Percentiles rank a stretch among this genome's conserved stretches.
phyloP scores from a whole-genome alignment of 2,797 vertebrate genomes.

The Apogon hyalosoma region DNA sequence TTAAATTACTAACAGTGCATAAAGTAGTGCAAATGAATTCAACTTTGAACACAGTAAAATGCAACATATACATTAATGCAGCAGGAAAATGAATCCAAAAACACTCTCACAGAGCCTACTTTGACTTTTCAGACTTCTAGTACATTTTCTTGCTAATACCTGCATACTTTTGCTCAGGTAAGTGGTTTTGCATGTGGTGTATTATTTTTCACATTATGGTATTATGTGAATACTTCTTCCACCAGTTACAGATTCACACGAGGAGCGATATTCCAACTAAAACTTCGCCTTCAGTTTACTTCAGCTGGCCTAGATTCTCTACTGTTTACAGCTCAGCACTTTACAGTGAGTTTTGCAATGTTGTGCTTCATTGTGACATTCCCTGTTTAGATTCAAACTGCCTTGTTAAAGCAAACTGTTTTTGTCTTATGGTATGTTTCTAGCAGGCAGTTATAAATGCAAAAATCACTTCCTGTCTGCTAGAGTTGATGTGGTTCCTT shows the following conservation, averaged over 20 bases:
- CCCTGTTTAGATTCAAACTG: conserved; percentile 59
- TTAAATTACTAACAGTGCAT: too few species aligned
- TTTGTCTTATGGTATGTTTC: conserved; percentile 65
- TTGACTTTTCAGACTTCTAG: too few species aligned
- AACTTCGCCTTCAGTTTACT: conserved; percentile 26
- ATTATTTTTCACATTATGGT: too few species aligned
- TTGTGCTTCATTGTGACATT: conserved; percentile 58
- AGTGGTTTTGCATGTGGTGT: too few species aligned
- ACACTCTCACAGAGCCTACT: too few species aligned
- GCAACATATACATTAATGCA: too few species aligned
- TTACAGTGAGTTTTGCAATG: conserved; percentile 38
- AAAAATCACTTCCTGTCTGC: conserved; percentile 69
- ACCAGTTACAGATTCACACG: background rate
- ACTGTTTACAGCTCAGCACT: conserved; percentile 45
- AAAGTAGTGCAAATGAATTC: too few species aligned
- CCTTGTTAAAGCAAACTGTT: conserved; percentile 69
- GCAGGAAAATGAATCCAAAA: too few species aligned
- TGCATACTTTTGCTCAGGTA: conserved; percentile 2
- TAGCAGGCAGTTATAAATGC: conserved; percentile 62
- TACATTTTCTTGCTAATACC: too few species aligned
- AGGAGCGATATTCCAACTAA: conserved; percentile 5
- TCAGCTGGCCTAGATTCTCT: conserved; percentile 22
- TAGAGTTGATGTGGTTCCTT: conserved; percentile 67
- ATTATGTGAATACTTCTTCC: too few species aligned
- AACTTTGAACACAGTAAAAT: too few species aligned